Base-by-base conservation (phyloP, 2,113 vertebrate species). In the Dicaeum eximium region DNA sequence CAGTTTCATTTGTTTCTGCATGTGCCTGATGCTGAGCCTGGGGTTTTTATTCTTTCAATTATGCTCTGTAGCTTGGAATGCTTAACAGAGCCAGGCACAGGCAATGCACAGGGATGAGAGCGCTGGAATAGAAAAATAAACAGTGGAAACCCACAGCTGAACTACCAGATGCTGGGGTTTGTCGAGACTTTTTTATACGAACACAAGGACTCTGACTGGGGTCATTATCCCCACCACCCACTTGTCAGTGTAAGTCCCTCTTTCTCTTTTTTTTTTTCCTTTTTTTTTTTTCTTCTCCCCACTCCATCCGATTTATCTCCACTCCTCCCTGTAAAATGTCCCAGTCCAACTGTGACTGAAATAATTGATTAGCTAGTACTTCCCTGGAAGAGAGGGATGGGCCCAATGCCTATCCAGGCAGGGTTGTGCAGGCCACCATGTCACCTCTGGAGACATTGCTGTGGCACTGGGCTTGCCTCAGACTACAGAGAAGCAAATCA, bases 151-250 rank as follows among this genome's bases (percentile, higher is more conserved):
- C 95, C 88, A 71, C 92, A 96, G 90, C 91, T 93, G 95, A 97
- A 95, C 94, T 96, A 95, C 96, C 92, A 97, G 94, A 93, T 90
- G 94, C 82, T 96, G 86, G 91, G 62, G 82, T 88, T 97, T 96
- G 79, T 88, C 0, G 22, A 90, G 86, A 57, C 57, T 40, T 94
- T 92, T 90, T 83, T 67, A 2, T 54, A 92, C 92, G 92, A 86
- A 51, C 47, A 70, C 51, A 86, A 73, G 88, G 37, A 66, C 64
- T 86, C 88, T 93, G 86, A 50, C 85, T 94, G 79, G 90, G 80
- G 90, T 96, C 62, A 60, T 94, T 91, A 92, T 95, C 58, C 66
- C 54, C 74, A 90, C 71, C 69, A 92, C n/a, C 62, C 88, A 95
- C 90, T 96, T 95, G 95, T 82, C 87, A 87, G 53, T 6, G 0